Evolutionary conservation across 2,113 vertebrate genomes (phyloP).

Genomic region (Poeciliopsis retropinna): DNA sequence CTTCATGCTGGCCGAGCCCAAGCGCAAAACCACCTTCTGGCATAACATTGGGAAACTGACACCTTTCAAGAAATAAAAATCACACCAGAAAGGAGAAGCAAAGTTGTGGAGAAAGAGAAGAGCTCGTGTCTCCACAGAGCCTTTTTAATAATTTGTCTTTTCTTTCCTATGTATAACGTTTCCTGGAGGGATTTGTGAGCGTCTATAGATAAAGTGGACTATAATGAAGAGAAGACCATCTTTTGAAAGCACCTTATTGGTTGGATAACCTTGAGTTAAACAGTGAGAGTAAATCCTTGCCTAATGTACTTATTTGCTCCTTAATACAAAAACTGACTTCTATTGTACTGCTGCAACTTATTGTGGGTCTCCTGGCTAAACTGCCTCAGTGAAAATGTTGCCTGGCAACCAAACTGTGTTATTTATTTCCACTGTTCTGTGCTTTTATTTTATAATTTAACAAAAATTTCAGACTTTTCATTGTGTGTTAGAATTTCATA

Average conservation of each 20-base stretch:
- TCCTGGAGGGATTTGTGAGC: conserved; percentile 45
- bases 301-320: conserved; percentile 33
- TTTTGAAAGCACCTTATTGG: conserved; percentile 86
- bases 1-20: conserved; percentile 93
- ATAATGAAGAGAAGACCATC: conserved; percentile 34
- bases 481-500: conserved; percentile 69
- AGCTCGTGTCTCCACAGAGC: conserved; percentile 69
- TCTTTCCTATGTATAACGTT: conserved; percentile 40
- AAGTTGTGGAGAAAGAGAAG: conserved; percentile 31
- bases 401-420: conserved; percentile 42
- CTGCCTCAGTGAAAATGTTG: conserved; percentile 54
- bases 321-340: conserved; percentile 40
- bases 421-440: conserved; percentile 38
- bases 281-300: conserved; percentile 23
- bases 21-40: conserved; percentile 96
- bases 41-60: conserved; percentile 95
- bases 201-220: conserved; percentile 68
- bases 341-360: conserved; percentile 61
- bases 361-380: conserved; percentile 36
- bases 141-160: conserved; percentile 54
- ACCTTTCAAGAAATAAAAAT: conserved; percentile 88
- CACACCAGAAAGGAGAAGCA: not conserved
- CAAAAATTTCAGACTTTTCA: conserved; percentile 68
- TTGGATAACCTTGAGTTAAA: conserved; percentile 61
- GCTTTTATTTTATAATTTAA: conserved; percentile 51